These are phyloP conservation scores for Bursaphelenchus mucronatus DNA, from an alignment of 1,140 invertebrate genomes.

Conservation along the genomic window DNA sequence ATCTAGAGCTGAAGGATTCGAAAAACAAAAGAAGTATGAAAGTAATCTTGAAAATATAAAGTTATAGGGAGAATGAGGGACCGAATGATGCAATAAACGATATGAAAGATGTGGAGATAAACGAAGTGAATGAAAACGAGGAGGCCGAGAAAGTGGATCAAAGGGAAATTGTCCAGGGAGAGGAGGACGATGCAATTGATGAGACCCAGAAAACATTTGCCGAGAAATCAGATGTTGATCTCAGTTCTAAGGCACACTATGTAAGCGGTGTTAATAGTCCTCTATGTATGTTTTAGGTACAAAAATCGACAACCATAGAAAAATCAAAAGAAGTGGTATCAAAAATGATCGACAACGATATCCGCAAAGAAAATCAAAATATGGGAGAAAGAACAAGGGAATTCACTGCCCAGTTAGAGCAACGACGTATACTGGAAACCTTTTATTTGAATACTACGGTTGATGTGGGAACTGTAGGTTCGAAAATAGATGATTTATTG, in stretches of 20 bases:
- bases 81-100: conserved; percentile 27
- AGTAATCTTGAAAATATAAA: no score
- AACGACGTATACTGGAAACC: no score
- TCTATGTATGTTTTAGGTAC: neutral
- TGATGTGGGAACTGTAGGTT: no score
- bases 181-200: conserved; percentile 20
- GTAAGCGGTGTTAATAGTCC: neutral
- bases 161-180: neutral
- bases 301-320: no score
- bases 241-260: neutral
- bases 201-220: conserved; percentile 4
- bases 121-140: conserved; percentile 45
- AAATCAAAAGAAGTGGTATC: no score
- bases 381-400: no score
- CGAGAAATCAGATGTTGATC: conserved; percentile 8
- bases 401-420: no score
- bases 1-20: conserved; percentile 11
- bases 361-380: no score
- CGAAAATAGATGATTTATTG: no score
- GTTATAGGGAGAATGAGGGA: conserved; percentile 14
- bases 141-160: conserved; percentile 30
- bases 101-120: conserved; percentile 27
- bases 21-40: conserved; percentile 18
- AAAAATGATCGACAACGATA: no score
- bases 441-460: no score